Percentiles rank a stretch among this genome's conserved stretches.
These are phyloP conservation scores for Zophobas morio DNA, from an alignment of 1,140 invertebrate genomes.

Conservation along the genomic window DNA sequence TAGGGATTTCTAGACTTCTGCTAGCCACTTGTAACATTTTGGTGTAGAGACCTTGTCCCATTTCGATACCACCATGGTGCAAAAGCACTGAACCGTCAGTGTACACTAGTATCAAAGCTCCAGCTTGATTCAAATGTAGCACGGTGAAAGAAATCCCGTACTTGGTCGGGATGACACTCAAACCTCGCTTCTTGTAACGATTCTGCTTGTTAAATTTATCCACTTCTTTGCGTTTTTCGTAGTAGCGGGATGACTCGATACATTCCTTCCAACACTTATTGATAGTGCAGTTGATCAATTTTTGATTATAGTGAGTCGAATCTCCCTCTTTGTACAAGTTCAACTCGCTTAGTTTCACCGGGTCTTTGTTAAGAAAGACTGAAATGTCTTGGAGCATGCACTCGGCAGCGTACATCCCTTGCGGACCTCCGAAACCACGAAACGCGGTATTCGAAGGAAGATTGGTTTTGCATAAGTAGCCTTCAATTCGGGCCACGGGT, in stretches of 20 bases:
- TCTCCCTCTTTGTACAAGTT: conserved; percentile 90
- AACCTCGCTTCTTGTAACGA: conserved; percentile 90
- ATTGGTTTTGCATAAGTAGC: conserved; percentile 87
- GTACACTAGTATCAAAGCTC: conserved; percentile 92
- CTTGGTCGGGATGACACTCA: conserved; percentile 88
- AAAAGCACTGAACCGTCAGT: conserved; percentile 92
- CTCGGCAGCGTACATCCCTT: conserved; percentile 90
- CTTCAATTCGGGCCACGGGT: conserved; percentile 77
- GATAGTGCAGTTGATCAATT: conserved; percentile 82
- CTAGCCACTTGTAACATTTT: conserved; percentile 95
- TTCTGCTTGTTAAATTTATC: conserved; percentile 84
- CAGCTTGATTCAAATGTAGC: conserved; percentile 88
- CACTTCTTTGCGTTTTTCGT: conserved; percentile 73
- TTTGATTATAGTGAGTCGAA: conserved; percentile 85
- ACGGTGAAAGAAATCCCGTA: conserved; percentile 91
- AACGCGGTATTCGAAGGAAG: conserved; percentile 93
- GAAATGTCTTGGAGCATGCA: conserved; percentile 85
- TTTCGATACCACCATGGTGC: conserved; percentile 94
- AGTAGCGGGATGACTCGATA: conserved; percentile 78
- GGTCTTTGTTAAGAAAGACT: conserved; percentile 76
- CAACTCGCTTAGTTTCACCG: conserved; percentile 70
- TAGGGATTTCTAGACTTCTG: conserved; percentile 80
- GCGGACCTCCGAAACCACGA: conserved; percentile 90
- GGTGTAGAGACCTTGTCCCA: conserved; percentile 96
- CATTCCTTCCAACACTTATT: conserved; percentile 89